phyloP scores from a whole-genome alignment of 64 coral and sea anemone species.

The Montipora efflorescens region DNA sequence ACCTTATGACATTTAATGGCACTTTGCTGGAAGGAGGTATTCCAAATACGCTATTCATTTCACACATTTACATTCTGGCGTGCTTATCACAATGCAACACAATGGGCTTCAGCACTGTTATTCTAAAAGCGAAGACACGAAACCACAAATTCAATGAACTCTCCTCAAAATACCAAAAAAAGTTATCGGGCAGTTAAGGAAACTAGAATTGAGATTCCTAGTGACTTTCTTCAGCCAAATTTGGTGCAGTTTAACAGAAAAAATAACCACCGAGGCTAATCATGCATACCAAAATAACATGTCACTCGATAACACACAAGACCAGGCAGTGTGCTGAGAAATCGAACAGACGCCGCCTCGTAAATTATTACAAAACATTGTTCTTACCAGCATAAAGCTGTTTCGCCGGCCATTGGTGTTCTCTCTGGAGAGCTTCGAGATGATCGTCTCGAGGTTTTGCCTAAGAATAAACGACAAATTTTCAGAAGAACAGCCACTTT shows the following conservation, averaged over 20 bases:
- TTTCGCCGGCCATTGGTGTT: constrained; percentile 59
- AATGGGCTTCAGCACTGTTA: constrained; percentile 23
- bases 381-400: constrained; percentile 74
- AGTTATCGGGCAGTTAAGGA: neutral
- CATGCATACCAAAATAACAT: constrained; percentile 25
- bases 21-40: constrained; percentile 55
- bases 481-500: constrained; percentile 35
- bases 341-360: constrained; percentile 60
- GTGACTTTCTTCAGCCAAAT: constrained; percentile 13
- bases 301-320: constrained; percentile 50
- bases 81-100: constrained; percentile 36
- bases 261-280: constrained; percentile 5
- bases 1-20: constrained; percentile 18
- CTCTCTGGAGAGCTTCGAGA: constrained; percentile 80
- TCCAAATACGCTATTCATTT: constrained; percentile 55
- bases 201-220: neutral
- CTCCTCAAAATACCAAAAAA: neutral
- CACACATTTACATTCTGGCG: constrained; percentile 48
- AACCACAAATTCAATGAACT: constrained; percentile 26
- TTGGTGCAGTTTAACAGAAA: constrained; percentile 6
- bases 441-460: constrained; percentile 78
- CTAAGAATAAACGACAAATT: constrained; percentile 21
- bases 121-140: constrained; percentile 47
- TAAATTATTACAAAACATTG: neutral
- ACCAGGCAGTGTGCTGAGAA: constrained; percentile 58